These are phyloP conservation scores for Erebia ligea DNA, from an alignment of 2,888 invertebrate species.

Conservation along the genomic window DNA sequence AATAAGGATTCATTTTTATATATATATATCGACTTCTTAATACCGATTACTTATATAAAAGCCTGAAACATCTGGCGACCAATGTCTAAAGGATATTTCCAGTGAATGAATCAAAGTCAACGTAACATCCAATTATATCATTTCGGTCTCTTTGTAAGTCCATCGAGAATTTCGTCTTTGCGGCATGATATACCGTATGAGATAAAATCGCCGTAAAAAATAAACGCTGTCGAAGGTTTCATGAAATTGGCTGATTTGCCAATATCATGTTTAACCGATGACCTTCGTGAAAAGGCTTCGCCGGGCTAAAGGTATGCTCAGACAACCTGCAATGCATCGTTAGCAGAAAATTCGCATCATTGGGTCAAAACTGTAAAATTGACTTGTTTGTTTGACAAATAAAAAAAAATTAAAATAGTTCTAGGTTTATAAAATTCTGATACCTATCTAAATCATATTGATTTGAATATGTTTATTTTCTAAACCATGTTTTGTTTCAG, in stretches of 20 bases:
- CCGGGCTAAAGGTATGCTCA: slow-evolving; percentile 41
- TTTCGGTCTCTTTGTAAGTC: slow-evolving; percentile 26
- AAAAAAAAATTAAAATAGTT: too few relatives aligned
- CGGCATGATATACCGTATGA: slow-evolving; percentile 35
- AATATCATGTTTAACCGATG: slow-evolving; percentile 46
- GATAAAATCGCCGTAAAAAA: slow-evolving; percentile 36
- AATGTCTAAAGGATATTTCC: slow-evolving; percentile 8
- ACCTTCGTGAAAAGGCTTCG: slow-evolving; percentile 60
- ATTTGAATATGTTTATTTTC: too few relatives aligned
- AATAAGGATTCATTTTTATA: too few relatives aligned
- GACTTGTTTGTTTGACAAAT: too few relatives aligned
- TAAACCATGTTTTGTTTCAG: too few relatives aligned
- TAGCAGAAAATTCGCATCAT: background rate
- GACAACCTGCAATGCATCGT: background rate
- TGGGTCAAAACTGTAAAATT: too few relatives aligned
- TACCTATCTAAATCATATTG: too few relatives aligned
- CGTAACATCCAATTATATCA: slow-evolving; percentile 33
- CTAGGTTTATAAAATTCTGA: too few relatives aligned
- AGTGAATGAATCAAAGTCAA: slow-evolving; percentile 29
- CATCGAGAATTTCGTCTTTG: slow-evolving; percentile 24
- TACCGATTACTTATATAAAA: background rate
- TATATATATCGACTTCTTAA: too few relatives aligned
- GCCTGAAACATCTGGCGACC: slow-evolving; percentile 16
- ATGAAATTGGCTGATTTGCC: slow-evolving; percentile 53
- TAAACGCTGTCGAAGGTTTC: slow-evolving; percentile 46